Base-by-base conservation (phyloP, 2,888 invertebrate genomes). In the Chalcis sispes region DNA sequence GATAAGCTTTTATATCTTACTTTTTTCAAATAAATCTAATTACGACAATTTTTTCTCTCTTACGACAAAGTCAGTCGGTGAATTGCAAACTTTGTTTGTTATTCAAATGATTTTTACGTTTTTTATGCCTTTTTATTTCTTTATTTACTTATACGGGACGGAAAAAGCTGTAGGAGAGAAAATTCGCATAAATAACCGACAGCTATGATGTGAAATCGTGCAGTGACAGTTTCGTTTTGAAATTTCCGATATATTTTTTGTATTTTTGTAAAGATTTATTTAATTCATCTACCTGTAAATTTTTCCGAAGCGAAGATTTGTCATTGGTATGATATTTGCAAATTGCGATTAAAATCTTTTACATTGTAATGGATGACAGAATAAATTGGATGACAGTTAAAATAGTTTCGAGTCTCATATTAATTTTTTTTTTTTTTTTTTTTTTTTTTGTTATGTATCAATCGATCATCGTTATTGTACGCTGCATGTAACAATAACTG, bases 51-150 rank as follows among this genome's bases (percentile, higher is more conserved):
- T 27, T 65, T 52, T 65, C 36, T 52, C 54, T 54, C 15, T 25
- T 40, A 54, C 54, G 40, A 23, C n/a, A 54, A 27, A 56, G n/a
- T 27, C 48, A 46, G 13, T 32, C 0, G 42, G 13, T 18, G 25
- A 69, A 69, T 69, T 69, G 46, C 69, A 69, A 46, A 48, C 29
- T 48, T 48, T 46, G 48, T 69, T 59, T 58, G 7, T 42, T 36
- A 7, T 58, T 2, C 15, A 42, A 15, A 42, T 42, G 25, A 69
- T 69, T 58, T 69, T 58, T 58, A 23, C 32, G 58, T 58, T 58
- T 58, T 58, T 69, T 32, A 48, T 69, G n/a, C 58, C 8, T 23
- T n/a, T n/a, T 58, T 23, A 23, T 18, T 48, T 32, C 13, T 32
- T 42, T 69, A 69, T 69, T 69, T 69, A 42, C 13, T 58, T 29